Percentiles rank a stretch among this genome's conserved stretches.
Conservation (phyloP, 2,113 vertebrate genomes). For the Camelus bactrianus region DNA sequence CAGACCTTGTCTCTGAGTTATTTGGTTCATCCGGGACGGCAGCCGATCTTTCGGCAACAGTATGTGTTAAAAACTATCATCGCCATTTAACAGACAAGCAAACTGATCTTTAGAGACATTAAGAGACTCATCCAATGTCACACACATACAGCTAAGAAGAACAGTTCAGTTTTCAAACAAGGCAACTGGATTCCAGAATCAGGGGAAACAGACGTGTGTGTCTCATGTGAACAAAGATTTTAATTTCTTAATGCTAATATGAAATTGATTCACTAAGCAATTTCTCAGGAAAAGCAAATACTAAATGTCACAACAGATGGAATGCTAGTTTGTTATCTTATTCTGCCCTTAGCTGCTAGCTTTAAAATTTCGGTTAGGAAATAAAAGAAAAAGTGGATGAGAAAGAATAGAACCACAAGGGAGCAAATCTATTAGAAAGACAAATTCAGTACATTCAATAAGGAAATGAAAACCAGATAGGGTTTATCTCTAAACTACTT, state of each 20-base stretch:
- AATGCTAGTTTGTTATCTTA: constrained; percentile 32
- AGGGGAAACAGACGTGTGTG: background rate
- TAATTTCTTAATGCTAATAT: constrained; percentile 44
- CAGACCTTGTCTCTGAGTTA: too few species aligned
- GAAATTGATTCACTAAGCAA: constrained; percentile 26
- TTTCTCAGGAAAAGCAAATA: constrained; percentile 52
- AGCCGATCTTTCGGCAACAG: background rate
- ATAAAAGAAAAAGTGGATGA: background rate
- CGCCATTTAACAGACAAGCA: background rate
- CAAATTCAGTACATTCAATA: background rate
- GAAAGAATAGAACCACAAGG: background rate
- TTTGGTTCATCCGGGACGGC: too few species aligned
- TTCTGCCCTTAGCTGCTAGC: constrained; percentile 34
- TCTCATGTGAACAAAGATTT: background rate
- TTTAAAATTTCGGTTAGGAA: constrained; percentile 46
- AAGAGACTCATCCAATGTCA: background rate
- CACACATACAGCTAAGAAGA: background rate
- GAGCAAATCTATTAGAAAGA: background rate
- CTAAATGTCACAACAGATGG: constrained; percentile 57
- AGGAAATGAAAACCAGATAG: background rate
- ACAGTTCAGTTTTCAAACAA: background rate
- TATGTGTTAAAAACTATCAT: background rate
- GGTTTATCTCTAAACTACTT: background rate
- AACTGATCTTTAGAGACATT: background rate
- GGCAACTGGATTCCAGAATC: background rate